Evolutionary conservation across 2,113 vertebrate species (phyloP).

Genomic region (Albula goreensis): DNA sequence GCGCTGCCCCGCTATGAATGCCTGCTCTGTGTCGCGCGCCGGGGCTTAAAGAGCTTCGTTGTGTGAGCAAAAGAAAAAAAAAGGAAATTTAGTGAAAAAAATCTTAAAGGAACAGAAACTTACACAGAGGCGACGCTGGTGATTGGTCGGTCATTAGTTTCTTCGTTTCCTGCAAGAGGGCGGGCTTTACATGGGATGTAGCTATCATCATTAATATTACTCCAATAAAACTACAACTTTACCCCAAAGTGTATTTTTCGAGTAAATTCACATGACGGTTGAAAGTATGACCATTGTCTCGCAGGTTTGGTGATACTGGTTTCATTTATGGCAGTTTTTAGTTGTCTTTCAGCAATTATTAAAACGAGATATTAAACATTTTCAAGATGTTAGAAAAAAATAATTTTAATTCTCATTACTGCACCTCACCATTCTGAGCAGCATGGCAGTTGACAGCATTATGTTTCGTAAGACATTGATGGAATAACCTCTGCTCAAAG

Average conservation of each 20-base stretch:
- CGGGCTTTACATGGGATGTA: slow-evolving; percentile 27
- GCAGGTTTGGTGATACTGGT: not conserved
- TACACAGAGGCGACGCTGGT: slow-evolving; percentile 37
- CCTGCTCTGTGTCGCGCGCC: slow-evolving; percentile 72
- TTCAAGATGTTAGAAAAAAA: not conserved
- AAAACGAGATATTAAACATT: not conserved
- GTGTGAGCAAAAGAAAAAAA: slow-evolving; percentile 59
- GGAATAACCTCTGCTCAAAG: no score
- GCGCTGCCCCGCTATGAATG: slow-evolving; percentile 72
- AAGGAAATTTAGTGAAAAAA: slow-evolving; percentile 54
- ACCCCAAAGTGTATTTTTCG: not conserved
- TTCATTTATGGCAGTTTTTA: not conserved
- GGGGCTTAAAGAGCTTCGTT: slow-evolving; percentile 78
- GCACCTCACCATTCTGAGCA: not conserved
- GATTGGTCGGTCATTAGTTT: slow-evolving; percentile 57
- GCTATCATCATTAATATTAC: slow-evolving; percentile 11
- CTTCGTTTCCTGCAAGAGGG: slow-evolving; percentile 45
- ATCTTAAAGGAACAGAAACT: slow-evolving; percentile 70
- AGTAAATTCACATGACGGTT: not conserved
- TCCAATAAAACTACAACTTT: slow-evolving; percentile 2
- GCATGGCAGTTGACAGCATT: not conserved
- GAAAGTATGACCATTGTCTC: not conserved
- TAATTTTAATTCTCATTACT: not conserved
- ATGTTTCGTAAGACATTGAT: no score
- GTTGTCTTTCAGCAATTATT: not conserved